Base-by-base conservation (phyloP, 2,113 vertebrate species). In the Hippopotamus amphibius region DNA sequence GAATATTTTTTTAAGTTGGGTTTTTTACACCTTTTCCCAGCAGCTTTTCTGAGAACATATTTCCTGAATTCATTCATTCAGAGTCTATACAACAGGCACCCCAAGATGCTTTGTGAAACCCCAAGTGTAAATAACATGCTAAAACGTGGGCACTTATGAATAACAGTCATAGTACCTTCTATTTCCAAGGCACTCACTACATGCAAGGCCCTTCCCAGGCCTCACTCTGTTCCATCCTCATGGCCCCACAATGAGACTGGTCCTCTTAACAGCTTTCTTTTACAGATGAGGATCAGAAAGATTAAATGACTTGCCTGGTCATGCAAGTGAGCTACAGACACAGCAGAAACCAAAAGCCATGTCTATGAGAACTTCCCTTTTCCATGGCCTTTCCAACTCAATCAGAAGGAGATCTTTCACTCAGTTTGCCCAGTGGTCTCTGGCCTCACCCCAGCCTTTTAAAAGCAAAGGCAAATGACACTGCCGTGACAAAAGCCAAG, bases 191-290 rank as follows among this genome's bases (percentile, higher is more conserved):
- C 19, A 24, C 19, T 21, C 9, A 33, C 72, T 76, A 76, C 17
- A 10, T 5, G 10, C 12, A 21, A 72, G 33, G 10, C 2, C 72
- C 57, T 59, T 83, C 72, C 48, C 2, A 33, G 80, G 37, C 69
- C 76, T 53, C 14, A 1, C 66, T 84, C 37, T 41, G 0, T 2
- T 61, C 59, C 15, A 19, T 66, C 69, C 41, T 71, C 41, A 8
- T 9, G 19, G 21, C 16, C 12, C 76, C 0, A 0, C 5, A 14
- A 46, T 2, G 15, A 61, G 8, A 61, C 11, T 14, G 1, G 9
- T 16, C 50, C 22, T 63, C n/a, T 2, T 15, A 43, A 68, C 28
- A 79, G 88, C 68, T 86, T 92, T 69, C 33, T 82, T 63, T 63
- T 57, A 69, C 50, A 83, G 48, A 86, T 19, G 66, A 57, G 74